Conservation (phyloP, 2,113 vertebrate species). For the Monopterus albus region DNA sequence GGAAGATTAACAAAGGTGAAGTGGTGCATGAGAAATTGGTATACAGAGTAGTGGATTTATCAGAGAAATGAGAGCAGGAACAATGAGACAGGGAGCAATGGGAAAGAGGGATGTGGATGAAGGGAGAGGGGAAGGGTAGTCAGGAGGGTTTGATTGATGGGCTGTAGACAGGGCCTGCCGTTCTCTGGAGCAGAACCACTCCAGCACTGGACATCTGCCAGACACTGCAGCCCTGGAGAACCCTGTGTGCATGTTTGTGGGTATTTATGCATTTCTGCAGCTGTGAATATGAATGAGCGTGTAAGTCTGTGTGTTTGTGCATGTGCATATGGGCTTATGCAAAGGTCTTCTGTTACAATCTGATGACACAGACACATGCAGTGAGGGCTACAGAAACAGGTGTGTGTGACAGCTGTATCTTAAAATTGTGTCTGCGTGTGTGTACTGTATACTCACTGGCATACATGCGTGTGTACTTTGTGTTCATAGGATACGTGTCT, state of each 20-base stretch:
- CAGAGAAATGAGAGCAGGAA: slow-evolving; percentile 40
- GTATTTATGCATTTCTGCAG: not conserved
- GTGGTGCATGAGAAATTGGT: slow-evolving; percentile 65
- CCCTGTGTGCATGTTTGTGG: not conserved
- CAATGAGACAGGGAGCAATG: slow-evolving; percentile 24
- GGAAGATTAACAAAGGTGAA: slow-evolving; percentile 71
- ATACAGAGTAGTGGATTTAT: slow-evolving; percentile 54
- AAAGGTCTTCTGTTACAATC: slow-evolving; percentile 31
- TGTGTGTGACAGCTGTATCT: slow-evolving; percentile 41
- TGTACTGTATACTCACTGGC: not conserved
- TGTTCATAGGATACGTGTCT: not conserved
- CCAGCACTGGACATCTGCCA: slow-evolving; percentile 61
- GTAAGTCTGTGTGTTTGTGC: slow-evolving; percentile 20
- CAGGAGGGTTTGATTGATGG: slow-evolving; percentile 66
- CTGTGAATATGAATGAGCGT: not conserved
- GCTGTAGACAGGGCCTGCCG: slow-evolving; percentile 53
- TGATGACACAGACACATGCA: slow-evolving; percentile 19
- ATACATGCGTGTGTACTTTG: not conserved
- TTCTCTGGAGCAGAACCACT: slow-evolving; percentile 71
- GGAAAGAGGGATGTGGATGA: slow-evolving; percentile 24
- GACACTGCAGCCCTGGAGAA: slow-evolving; percentile 60
- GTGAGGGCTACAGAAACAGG: slow-evolving; percentile 31
- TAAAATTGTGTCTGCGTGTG: not conserved
- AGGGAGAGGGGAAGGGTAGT: slow-evolving; percentile 18
- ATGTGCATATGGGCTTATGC: slow-evolving; percentile 11